phyloP scores from a whole-genome alignment of 2,888 invertebrate species.

The Tethea ocularis region DNA sequence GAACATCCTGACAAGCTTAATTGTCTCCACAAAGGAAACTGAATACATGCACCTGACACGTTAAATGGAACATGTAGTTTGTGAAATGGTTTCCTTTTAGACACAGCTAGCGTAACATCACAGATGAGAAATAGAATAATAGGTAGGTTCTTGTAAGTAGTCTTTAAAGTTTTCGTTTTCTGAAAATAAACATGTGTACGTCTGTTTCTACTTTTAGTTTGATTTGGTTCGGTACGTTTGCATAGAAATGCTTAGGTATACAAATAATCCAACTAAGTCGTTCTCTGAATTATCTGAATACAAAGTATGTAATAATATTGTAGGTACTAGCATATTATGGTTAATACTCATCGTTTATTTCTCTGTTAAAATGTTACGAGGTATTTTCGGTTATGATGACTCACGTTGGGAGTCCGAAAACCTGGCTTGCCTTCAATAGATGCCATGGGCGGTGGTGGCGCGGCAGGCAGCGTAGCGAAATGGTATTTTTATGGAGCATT shows the following conservation, averaged over 20 bases:
- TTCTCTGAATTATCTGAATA: too few species aligned
- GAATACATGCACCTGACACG: slow-evolving; percentile 61
- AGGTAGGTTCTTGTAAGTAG: slow-evolving; percentile 18
- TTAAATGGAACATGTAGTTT: slow-evolving; percentile 62
- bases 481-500: slow-evolving; percentile 41
- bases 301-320: too few species aligned
- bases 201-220: slow-evolving; percentile 21
- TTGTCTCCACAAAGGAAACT: slow-evolving; percentile 61
- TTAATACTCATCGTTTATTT: not conserved
- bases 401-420: slow-evolving; percentile 15
- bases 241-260: too few species aligned
- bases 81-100: slow-evolving; percentile 43
- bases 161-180: not conserved
- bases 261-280: too few species aligned
- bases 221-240: too few species aligned
- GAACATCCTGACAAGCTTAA: slow-evolving; percentile 56
- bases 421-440: slow-evolving; percentile 22
- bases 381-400: slow-evolving; percentile 29
- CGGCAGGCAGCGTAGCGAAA: slow-evolving; percentile 36
- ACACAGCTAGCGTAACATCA: slow-evolving; percentile 30
- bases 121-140: too few species aligned
- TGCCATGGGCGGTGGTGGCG: slow-evolving; percentile 27
- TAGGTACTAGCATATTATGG: not conserved
- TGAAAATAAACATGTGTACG: not conserved
- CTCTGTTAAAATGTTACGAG: slow-evolving; percentile 27